Base-by-base conservation (phyloP, 1,140 invertebrate species). In the Diorhabda carinulata region DNA sequence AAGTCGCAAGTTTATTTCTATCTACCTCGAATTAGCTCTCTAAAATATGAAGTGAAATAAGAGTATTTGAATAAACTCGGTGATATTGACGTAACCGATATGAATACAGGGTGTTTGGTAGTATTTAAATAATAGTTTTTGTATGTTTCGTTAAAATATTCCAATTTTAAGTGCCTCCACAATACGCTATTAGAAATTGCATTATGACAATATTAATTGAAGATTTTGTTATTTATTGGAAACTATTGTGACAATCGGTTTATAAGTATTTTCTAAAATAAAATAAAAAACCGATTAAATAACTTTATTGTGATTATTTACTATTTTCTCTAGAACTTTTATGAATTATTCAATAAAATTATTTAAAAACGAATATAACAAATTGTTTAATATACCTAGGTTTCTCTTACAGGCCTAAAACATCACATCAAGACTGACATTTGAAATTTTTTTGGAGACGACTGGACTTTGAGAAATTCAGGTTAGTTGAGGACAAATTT, bases 381-480 rank as follows among this genome's bases (percentile, higher is more conserved):
- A 66, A 70, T 76, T 68, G 68, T 74, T 72, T 72, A 70, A 72
- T 76, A 78, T 76, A 79, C 77, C 73, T 73, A 66, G 78, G 75
- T 80, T 77, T 81, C 73, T 79, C 66, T 81, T 80, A 57, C 79
- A 81, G 79, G 77, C 78, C 79, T 67, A 81, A 80, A 76, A 79
- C 78, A 52, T 71, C 77, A 68, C 78, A 74, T 70, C 76, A 78
- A 74, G 79, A 81, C 79, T 81, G 79, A 81, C 79, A 81, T 76
- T 79, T 79, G 77, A 81, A 81, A 56, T 81, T 81, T 80, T 81
- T 81, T 77, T 81, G 78, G 79, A 81, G 78, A 73, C 79, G 77
- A 69, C 76, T 79, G 79, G 79, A 81, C 72, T 78, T 75, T 75
- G 79, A 81, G 64, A 80, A 75, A 67, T 81, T 81, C 77, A 79